Evolutionary conservation across 2,888 invertebrate genomes (phyloP).

Genomic region (Megamerina dolium): DNA sequence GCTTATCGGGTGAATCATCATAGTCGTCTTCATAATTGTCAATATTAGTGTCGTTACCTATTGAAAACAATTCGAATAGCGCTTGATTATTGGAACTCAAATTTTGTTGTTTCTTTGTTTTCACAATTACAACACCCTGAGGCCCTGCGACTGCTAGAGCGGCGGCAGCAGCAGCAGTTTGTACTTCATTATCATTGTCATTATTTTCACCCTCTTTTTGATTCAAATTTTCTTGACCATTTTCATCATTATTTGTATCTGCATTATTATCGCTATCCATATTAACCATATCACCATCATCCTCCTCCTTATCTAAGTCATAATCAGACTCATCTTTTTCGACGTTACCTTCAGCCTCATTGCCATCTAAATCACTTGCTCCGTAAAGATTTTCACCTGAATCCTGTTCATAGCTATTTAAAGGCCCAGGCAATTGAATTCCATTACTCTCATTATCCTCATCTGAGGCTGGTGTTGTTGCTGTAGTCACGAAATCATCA

Average conservation of each 20-base stretch:
- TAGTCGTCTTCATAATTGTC: conserved; percentile 10
- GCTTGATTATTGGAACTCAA: conserved; percentile 41
- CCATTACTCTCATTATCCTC: conserved; percentile 7
- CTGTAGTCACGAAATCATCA: neutral
- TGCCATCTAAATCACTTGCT: conserved; percentile 2
- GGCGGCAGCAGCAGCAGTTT: conserved; percentile 21
- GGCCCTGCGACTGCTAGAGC: conserved; percentile 5
- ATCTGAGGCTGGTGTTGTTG: conserved; percentile 3
- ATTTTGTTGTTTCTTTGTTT: conserved; percentile 34
- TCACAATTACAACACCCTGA: conserved; percentile 29
- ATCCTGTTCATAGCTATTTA: neutral
- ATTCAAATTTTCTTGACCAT: neutral
- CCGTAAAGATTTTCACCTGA: neutral
- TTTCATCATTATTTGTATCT: neutral
- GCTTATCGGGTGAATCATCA: conserved; percentile 15
- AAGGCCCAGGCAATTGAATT: neutral
- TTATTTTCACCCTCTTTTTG: neutral
- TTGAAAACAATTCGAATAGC: conserved; percentile 35
- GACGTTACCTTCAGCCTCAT: conserved; percentile 9
- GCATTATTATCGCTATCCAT: neutral
- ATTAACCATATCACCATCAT: neutral
- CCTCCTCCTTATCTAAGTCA: neutral
- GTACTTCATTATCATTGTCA: conserved; percentile 4
- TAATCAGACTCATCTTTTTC: neutral
- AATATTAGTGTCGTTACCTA: conserved; percentile 12